These are phyloP conservation scores for Eumerus sabulonum DNA, from an alignment of 2,888 invertebrate species.

Conservation along the genomic window DNA sequence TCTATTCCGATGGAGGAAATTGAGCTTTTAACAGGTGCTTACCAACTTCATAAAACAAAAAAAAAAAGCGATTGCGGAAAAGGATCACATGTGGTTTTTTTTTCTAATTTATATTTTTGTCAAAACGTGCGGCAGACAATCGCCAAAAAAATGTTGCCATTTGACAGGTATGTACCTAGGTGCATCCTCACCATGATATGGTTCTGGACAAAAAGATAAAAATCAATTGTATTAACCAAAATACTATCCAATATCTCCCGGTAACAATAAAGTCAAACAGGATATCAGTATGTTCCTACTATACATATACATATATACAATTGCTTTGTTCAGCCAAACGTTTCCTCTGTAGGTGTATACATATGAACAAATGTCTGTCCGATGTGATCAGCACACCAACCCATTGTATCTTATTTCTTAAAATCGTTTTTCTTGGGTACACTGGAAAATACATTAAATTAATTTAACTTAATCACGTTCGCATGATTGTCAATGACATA, in stretches of 20 bases:
- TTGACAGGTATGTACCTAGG: no score
- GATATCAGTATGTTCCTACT: constrained; percentile 23
- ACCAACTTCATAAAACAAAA: no score
- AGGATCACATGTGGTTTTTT: no score
- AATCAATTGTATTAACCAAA: constrained; percentile 10
- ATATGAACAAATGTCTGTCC: not conserved
- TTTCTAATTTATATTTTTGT: no score
- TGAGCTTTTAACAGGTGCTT: no score
- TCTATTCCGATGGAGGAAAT: no score
- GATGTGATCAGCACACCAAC: constrained; percentile 28
- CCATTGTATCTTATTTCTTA: constrained; percentile 30
- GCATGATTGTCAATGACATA: constrained; percentile 54
- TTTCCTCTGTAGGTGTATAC: constrained; percentile 1
- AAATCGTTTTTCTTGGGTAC: constrained; percentile 32
- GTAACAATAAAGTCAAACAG: constrained; percentile 23
- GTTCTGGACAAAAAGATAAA: no score
- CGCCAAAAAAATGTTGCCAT: no score
- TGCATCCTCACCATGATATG: no score
- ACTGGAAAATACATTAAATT: constrained; percentile 34
- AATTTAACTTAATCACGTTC: constrained; percentile 60
- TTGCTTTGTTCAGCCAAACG: constrained; percentile 11
- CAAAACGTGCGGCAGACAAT: no score
- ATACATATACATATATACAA: constrained; percentile 35
- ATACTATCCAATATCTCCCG: constrained; percentile 30
- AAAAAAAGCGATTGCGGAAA: no score